These are phyloP conservation scores for Trogon surrucura DNA, from an alignment of 2,113 vertebrate species.

Conservation along the genomic window DNA sequence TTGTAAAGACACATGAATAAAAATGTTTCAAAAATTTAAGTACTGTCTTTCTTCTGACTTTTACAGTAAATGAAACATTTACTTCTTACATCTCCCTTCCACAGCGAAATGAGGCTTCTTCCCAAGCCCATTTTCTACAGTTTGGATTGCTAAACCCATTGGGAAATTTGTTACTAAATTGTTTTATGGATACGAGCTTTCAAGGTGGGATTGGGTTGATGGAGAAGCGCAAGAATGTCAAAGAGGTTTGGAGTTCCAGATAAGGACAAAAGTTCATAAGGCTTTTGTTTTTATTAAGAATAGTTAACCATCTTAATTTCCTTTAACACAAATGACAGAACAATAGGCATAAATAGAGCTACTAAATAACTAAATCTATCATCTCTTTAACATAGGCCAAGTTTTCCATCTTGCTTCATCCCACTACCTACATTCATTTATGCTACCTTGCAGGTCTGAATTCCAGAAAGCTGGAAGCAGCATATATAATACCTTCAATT, in stretches of 20 bases:
- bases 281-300: background rate
- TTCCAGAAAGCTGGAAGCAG: background rate
- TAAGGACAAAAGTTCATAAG: background rate
- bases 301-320: background rate
- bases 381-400: background rate
- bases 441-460: background rate
- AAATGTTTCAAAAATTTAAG: background rate
- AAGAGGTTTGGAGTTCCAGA: background rate
- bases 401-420: background rate
- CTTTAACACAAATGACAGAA: background rate
- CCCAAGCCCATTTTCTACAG: background rate
- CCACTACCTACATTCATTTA: background rate
- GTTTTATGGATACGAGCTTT: background rate
- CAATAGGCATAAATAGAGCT: background rate
- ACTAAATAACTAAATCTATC: background rate
- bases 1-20: background rate
- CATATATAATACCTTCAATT: background rate
- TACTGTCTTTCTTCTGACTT: background rate
- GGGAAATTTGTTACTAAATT: background rate
- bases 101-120: background rate
- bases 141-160: background rate
- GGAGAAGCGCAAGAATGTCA: background rate
- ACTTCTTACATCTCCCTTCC: background rate
- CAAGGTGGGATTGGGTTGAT: background rate
- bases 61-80: background rate